phyloP scores from a whole-genome alignment of 2,113 vertebrate genomes.

The Elachura formosa region DNA sequence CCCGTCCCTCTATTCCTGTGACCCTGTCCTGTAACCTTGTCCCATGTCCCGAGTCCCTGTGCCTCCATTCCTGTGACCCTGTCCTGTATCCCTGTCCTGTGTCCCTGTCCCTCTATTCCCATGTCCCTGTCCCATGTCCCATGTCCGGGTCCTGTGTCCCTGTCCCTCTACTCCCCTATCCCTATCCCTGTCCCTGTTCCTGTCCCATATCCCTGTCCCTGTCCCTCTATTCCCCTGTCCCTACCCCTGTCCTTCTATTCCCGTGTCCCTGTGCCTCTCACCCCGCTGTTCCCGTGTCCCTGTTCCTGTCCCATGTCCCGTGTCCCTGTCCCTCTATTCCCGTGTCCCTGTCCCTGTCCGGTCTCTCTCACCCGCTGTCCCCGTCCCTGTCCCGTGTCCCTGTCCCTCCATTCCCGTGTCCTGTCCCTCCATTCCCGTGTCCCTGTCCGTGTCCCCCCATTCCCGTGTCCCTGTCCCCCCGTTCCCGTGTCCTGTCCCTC shows the following conservation, averaged over 20 bases:
- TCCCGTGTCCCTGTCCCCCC: neutral
- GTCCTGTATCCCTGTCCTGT: neutral
- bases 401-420: too few species aligned
- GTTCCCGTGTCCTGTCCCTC: neutral
- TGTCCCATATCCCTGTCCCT: neutral
- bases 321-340: neutral
- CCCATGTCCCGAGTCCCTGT: neutral
- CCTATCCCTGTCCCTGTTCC: too few species aligned
- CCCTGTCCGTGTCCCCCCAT: neutral
- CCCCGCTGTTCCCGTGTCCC: too few species aligned
- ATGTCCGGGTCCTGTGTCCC: too few species aligned
- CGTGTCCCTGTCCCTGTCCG: neutral
- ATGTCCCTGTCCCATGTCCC: neutral
- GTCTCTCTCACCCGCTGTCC: neutral
- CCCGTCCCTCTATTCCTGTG: too few species aligned
- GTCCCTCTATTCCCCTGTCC: too few species aligned
- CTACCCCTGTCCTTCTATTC: too few species aligned
- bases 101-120: neutral
- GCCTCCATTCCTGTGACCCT: too few species aligned
- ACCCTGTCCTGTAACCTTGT: too few species aligned
- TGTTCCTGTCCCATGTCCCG: neutral
- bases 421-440: neutral
- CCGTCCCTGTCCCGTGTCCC: neutral
- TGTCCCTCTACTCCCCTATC: neutral
- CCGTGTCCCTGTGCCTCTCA: too few species aligned